A percentile compares a stretch with the other conserved stretches of the same genome.
These are phyloP conservation scores for Tetraneura akinire DNA, from an alignment of 1,140 invertebrate genomes.

Conservation along the genomic window DNA sequence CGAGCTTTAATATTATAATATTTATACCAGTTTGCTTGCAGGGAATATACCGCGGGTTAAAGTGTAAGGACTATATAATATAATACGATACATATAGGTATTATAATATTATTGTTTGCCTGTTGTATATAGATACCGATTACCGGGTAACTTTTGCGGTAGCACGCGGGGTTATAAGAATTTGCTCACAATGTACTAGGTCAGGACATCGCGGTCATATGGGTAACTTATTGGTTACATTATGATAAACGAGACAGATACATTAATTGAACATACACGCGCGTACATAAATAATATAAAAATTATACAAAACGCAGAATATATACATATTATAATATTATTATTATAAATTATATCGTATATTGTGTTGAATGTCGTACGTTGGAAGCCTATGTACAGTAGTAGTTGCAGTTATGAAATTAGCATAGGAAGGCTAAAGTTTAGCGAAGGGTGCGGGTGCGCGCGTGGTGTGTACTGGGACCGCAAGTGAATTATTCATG, in stretches of 20 bases:
- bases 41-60: too few species aligned
- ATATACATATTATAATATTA: not conserved
- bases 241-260: slow-evolving; percentile 41
- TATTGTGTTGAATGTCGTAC: not conserved
- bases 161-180: slow-evolving; percentile 4
- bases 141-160: too few species aligned
- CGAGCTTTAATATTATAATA: too few species aligned
- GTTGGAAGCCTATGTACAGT: slow-evolving; percentile 4
- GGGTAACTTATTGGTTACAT: slow-evolving; percentile 38
- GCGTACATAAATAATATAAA: not conserved
- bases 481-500: slow-evolving; percentile 48
- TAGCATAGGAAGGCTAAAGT: slow-evolving; percentile 46
- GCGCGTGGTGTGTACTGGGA: not conserved
- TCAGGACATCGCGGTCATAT: not conserved
- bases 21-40: too few species aligned
- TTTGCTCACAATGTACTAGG: slow-evolving; percentile 24
- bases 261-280: slow-evolving; percentile 29
- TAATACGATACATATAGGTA: too few species aligned
- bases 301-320: not conserved
- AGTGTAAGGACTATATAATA: too few species aligned
- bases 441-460: slow-evolving; percentile 11
- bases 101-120: too few species aligned
- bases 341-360: slow-evolving; percentile 15
- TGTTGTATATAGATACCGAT: not conserved
- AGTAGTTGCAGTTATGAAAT: slow-evolving; percentile 31